Percentiles rank a stretch among this genome's conserved stretches.
phyloP scores from a whole-genome alignment of 2,113 vertebrate genomes.

The Dicrurus megarhynchus region DNA sequence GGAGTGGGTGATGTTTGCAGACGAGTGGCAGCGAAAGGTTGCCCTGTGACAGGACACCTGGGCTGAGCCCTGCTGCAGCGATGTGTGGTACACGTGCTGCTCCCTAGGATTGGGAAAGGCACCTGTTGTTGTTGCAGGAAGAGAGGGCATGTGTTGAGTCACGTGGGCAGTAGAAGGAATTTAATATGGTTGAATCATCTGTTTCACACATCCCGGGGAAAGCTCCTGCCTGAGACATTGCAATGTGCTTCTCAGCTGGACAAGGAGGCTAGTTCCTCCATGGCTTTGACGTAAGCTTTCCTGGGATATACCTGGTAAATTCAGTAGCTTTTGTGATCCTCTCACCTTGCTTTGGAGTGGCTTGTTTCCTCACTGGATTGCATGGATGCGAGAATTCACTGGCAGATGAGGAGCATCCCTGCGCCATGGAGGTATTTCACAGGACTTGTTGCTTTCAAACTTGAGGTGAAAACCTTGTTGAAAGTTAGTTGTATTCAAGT shows the following conservation, averaged over 20 bases:
- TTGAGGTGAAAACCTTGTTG: background rate
- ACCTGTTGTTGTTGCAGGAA: slow-evolving; percentile 22
- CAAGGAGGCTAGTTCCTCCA: background rate
- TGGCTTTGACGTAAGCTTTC: background rate
- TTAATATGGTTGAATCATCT: slow-evolving; percentile 37
- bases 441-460: background rate
- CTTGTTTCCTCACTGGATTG: background rate
- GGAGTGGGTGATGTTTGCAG: background rate
- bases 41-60: background rate
- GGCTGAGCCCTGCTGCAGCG: background rate
- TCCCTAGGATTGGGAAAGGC: slow-evolving; percentile 17
- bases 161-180: slow-evolving; percentile 5
- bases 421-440: slow-evolving; percentile 30
- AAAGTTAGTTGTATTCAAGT: background rate
- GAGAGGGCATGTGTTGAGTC: slow-evolving; percentile 28
- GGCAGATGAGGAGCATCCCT: slow-evolving; percentile 16
- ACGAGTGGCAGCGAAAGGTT: background rate
- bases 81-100: background rate
- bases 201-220: background rate
- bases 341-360: background rate
- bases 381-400: background rate
- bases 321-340: background rate
- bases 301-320: background rate
- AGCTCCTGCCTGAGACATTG: background rate
- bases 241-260: background rate